Conservation (phyloP, 2,797 vertebrate species). For the Myotis planiceps region DNA sequence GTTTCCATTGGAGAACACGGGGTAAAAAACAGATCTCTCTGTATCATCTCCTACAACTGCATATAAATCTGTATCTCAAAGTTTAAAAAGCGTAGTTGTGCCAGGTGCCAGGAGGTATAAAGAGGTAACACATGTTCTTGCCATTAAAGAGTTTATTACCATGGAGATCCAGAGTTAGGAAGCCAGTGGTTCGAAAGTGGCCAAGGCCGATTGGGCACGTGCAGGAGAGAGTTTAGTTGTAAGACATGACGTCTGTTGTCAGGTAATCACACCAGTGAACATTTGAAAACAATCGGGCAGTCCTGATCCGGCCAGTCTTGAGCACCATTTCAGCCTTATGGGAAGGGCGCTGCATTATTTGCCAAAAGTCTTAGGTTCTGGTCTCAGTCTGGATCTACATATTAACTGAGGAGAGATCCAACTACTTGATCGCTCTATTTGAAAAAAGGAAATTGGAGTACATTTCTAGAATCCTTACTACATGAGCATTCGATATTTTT, state of each 20-base stretch:
- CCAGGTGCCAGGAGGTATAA: background rate
- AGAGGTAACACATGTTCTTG: background rate
- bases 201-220: background rate
- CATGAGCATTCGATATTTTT: background rate
- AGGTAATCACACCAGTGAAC: background rate
- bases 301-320: background rate
- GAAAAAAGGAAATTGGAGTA: background rate
- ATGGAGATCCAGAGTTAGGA: background rate
- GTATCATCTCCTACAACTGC: background rate
- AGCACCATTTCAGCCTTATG: background rate
- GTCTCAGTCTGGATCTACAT: background rate
- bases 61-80: background rate
- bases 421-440: background rate
- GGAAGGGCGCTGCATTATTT: background rate
- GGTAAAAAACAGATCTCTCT: background rate
- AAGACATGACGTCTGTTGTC: background rate
- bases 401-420: conserved; percentile 4
- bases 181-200: background rate
- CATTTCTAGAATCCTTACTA: background rate
- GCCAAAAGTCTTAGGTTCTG: background rate
- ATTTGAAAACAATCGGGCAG: background rate
- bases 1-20: background rate
- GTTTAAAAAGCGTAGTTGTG: background rate
- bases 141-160: background rate
- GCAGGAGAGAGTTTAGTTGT: background rate